Evolutionary conservation across 2,888 invertebrate genomes (phyloP), one percentile per base, ranked within the genome.

Genomic region (Amphipyra tragopoginis): DNA sequence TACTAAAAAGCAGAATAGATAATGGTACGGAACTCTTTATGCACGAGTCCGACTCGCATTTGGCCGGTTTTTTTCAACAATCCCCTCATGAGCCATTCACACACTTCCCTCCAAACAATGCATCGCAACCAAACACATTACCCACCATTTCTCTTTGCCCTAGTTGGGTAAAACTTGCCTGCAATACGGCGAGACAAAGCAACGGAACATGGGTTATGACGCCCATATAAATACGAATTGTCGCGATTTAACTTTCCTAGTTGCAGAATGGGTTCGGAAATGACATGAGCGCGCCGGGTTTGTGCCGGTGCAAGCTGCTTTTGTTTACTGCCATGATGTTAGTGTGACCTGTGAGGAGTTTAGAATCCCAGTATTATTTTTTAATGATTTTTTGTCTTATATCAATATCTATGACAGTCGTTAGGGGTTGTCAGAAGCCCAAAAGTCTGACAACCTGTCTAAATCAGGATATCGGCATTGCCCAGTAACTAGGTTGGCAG

Each of bases 141-240:
- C 65, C 52, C 68, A 21, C 54, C 49, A 77, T 77, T 75, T 73
- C 71, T 75, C 77, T 64, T 36, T 40, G 52, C 51, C 50, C 74
- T 40, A 68, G 80, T 72, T 72, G 56, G 44, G 58, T 65, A 61
- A 68, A 69, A 62, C 72, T 71, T 54, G 39, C 66, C 66, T 73
- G 67, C 74, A 75, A 67, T 74, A 76, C 75, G 79, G 72, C 73
- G 74, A 89, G 85, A 90, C 88, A 89, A 88, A 86, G 83, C 84
- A 82, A 73, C 85, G 84, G 86, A 81, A 87, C 86, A 81, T 74
- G 84, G 87, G 86, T 90, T 88, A 89, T 88, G 90, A 88, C 85
- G 82, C 86, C 81, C 85, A 87, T 92, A 89, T 90, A 91, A 91
- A 92, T 91, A 91, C 88, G 91, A 91, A 92, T 92, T 89, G 92